phyloP scores from a whole-genome alignment of 2,888 invertebrate genomes.

The Drosophila vallismaia region DNA sequence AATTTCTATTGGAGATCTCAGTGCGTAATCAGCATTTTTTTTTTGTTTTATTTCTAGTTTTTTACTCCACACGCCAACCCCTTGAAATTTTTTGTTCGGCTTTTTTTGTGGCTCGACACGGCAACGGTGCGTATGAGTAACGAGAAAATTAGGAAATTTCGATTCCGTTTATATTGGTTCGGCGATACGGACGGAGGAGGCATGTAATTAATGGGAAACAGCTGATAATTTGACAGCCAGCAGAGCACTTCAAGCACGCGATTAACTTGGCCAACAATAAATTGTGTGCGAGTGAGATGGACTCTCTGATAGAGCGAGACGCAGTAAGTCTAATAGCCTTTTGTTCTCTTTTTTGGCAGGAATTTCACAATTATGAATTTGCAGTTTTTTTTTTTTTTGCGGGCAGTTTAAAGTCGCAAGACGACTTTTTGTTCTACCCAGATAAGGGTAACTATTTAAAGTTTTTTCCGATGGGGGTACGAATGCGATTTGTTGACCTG shows the following conservation, averaged over 20 bases:
- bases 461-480: background rate
- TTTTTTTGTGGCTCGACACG: slow-evolving; percentile 23
- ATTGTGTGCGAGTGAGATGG: slow-evolving; percentile 3
- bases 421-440: background rate
- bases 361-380: slow-evolving; percentile 30
- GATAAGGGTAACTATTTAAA: background rate
- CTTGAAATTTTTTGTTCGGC: background rate
- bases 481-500: slow-evolving; percentile 4
- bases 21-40: background rate
- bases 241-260: slow-evolving; percentile 38
- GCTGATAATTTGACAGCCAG: slow-evolving; percentile 45
- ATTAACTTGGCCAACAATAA: slow-evolving; percentile 31
- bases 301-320: background rate
- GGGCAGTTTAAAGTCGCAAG: slow-evolving; percentile 20
- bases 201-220: slow-evolving; percentile 62
- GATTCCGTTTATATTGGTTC: slow-evolving; percentile 15
- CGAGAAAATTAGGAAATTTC: slow-evolving; percentile 37
- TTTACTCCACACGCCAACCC: background rate
- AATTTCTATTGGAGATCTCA: slow-evolving; percentile 19
- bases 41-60: slow-evolving; percentile 9
- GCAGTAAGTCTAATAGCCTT: background rate
- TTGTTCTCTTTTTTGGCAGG: background rate
- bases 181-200: slow-evolving; percentile 24
- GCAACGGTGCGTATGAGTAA: slow-evolving; percentile 68
- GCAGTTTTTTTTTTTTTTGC: background rate